Evolutionary conservation across 2,113 vertebrate species (phyloP).

Genomic region (Pagrus major): DNA sequence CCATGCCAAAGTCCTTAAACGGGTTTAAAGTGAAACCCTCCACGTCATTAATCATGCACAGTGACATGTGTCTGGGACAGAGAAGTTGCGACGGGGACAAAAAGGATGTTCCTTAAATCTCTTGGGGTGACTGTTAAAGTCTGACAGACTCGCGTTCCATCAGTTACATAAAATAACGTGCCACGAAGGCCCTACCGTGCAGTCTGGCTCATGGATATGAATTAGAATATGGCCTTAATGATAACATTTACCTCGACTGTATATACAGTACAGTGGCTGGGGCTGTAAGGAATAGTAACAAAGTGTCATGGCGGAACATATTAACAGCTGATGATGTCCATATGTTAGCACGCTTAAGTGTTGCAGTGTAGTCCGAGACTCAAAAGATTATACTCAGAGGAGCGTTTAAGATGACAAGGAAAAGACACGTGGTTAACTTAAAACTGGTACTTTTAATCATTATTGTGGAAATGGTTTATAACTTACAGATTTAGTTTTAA

Average conservation of each 20-base stretch:
- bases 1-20: constrained; percentile 68
- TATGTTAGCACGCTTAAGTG: constrained; percentile 78
- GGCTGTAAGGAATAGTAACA: constrained; percentile 86
- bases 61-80: constrained; percentile 59
- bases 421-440: constrained; percentile 11
- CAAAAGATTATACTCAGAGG: constrained; percentile 11
- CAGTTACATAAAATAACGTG: constrained; percentile 79
- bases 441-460: constrained; percentile 11
- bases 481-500: neutral
- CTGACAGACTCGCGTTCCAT: constrained; percentile 78
- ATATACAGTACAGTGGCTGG: constrained; percentile 85
- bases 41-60: constrained; percentile 70
- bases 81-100: constrained; percentile 64
- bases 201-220: constrained; percentile 81
- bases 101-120: constrained; percentile 78
- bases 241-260: constrained; percentile 87
- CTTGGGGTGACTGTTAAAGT: constrained; percentile 61
- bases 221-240: constrained; percentile 84
- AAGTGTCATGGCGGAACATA: constrained; percentile 83
- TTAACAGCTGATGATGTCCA: constrained; percentile 86
- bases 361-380: constrained; percentile 26
- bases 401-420: constrained; percentile 36
- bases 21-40: constrained; percentile 64
- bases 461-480: neutral
- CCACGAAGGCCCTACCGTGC: constrained; percentile 74